Evolutionary conservation across 2,797 vertebrate species (phyloP), one percentile per base, ranked within the genome.

Genomic region (Malurus splendens): DNA sequence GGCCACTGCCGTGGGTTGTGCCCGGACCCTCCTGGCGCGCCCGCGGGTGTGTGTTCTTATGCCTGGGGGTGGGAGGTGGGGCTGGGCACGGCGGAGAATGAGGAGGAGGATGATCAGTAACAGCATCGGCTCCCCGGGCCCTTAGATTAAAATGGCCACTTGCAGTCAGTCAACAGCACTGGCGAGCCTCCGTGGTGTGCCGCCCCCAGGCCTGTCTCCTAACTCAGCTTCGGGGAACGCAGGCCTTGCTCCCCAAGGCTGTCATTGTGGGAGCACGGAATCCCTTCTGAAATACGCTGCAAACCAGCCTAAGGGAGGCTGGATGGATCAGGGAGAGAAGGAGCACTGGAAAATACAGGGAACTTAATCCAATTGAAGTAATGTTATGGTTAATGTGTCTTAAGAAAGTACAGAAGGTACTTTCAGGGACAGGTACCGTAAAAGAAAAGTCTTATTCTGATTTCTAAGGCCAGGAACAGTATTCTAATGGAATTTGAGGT

Each of bases 71-170:
- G 77, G 70, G 27, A 86, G 36, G 84, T 45, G 72, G 30, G 42
- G 60, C 17, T 24, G 51, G 75, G 64, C 61, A 3, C 61, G 32
- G 9, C 38, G 48, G 72, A 56, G 83, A 52, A 28, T 39, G 18
- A 41, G 64, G 14, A 39, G 91, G 76, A 57, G 24, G 62, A 32
- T 67, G n/a, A 76, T 36, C 51, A 4, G 45, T 82, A 12, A 13
- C 76, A 7, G 52, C 70, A 32, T 44, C 73, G 7, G 38, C 75
- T 91, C 50, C 51, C 71, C 30, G 47, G 81, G 94, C 92, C 92
- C 51, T 50, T 74, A 42, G 68, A 85, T 92, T 93, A 96, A 96
- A 93, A 96, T 96, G 96, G 96, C 97, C 90, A 94, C 96, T 96
- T 80, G 59, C 36, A 41, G 82, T n/a, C 57, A 36, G 56, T 12